These are phyloP conservation scores for Ashinkailepas kermadecensis DNA, from an alignment of 2,888 invertebrate genomes.

Conservation along the genomic window DNA sequence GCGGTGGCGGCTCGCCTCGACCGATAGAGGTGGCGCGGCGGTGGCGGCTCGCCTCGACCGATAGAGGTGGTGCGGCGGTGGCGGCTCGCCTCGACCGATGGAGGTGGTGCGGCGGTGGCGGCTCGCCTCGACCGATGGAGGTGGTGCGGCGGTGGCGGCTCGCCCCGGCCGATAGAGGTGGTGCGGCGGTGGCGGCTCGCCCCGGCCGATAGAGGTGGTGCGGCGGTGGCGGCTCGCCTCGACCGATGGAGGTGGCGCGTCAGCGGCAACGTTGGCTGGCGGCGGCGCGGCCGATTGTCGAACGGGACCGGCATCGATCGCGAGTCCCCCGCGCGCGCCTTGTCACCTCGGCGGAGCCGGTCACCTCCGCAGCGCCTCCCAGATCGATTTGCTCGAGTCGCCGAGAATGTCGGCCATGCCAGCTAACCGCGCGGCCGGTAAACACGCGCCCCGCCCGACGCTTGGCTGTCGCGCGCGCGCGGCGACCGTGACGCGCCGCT, in stretches of 20 bases:
- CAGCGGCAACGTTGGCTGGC: constrained; percentile 31
- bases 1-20: constrained; percentile 25
- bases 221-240: constrained; percentile 26
- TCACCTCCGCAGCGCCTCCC: background rate
- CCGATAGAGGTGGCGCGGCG: constrained; percentile 30
- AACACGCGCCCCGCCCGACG: background rate
- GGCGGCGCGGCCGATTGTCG: constrained; percentile 30
- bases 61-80: constrained; percentile 23
- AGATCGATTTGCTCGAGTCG: background rate
- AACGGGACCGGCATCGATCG: constrained; percentile 28
- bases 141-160: constrained; percentile 27
- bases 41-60: constrained; percentile 27
- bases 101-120: constrained; percentile 30
- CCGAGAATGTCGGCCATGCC: background rate
- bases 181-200: constrained; percentile 29
- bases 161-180: constrained; percentile 31
- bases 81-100: constrained; percentile 30
- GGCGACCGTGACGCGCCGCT: background rate
- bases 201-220: constrained; percentile 31
- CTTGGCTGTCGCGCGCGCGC: background rate
- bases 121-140: constrained; percentile 21
- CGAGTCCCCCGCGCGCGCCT: too few species aligned
- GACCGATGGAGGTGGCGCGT: constrained; percentile 28
- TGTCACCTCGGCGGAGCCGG: too few species aligned
- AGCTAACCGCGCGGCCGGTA: background rate